Conservation (phyloP, 2,797 vertebrate genomes). For the Hippoglossus hippoglossus region DNA sequence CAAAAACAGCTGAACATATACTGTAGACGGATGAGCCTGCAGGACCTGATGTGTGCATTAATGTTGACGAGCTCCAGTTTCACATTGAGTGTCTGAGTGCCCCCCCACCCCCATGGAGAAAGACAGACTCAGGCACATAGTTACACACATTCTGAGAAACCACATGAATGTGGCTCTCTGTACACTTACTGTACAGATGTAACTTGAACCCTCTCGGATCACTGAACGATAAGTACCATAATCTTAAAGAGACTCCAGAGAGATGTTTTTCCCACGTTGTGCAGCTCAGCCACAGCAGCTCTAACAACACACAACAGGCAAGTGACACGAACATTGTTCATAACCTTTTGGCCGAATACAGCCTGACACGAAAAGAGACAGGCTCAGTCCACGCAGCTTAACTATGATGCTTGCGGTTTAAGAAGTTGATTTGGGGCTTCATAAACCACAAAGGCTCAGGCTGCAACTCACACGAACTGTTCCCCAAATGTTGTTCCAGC, state of each 20-base stretch:
- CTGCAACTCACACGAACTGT: slow-evolving; percentile 20
- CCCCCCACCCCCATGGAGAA: neutral
- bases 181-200: neutral
- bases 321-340: no score
- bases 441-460: slow-evolving; percentile 15
- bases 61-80: slow-evolving; percentile 1
- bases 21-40: neutral
- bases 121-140: neutral
- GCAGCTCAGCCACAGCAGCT: neutral
- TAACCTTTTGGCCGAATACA: neutral
- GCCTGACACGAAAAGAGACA: slow-evolving; percentile 3
- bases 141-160: neutral
- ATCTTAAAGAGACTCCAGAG: slow-evolving; percentile 14
- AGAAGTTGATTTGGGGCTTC: slow-evolving; percentile 13
- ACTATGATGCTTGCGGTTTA: slow-evolving; percentile 12
- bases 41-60: neutral
- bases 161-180: neutral
- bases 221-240: neutral
- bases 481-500: slow-evolving; percentile 12
- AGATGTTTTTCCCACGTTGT: slow-evolving; percentile 10
- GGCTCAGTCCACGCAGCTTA: neutral
- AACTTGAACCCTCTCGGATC: slow-evolving; percentile 9
- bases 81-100: neutral
- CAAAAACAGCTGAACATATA: slow-evolving; percentile 14
- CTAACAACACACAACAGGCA: neutral